Percentiles rank a stretch among this genome's conserved stretches.
Conservation (phyloP, 2,113 vertebrate genomes). For the Acanthisitta chloris region DNA sequence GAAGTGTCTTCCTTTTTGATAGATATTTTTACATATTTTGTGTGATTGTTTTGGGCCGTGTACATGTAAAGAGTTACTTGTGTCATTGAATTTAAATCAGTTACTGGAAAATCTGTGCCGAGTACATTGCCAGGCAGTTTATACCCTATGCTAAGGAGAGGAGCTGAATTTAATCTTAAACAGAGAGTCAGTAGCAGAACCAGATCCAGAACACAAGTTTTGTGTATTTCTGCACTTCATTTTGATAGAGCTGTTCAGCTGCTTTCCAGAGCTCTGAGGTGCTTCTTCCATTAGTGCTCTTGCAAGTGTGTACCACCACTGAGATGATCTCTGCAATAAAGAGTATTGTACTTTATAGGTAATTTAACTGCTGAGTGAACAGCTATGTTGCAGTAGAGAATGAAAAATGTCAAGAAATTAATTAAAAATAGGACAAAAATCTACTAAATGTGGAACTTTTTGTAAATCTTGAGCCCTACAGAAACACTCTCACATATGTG, state of each 20-base stretch:
- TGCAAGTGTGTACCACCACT: no score
- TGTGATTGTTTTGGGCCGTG: no score
- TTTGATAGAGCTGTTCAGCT: no score
- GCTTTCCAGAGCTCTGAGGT: no score
- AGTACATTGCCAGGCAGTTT: not conserved
- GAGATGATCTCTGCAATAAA: not conserved
- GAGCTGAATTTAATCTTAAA: not conserved
- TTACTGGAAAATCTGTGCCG: not conserved
- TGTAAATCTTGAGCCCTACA: no score
- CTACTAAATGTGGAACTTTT: not conserved
- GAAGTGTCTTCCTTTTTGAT: no score
- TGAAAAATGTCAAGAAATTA: not conserved
- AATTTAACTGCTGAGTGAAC: not conserved
- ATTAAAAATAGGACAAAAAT: not conserved
- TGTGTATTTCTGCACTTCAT: not conserved
- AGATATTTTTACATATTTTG: no score
- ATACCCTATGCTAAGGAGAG: not conserved
- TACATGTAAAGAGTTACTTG: not conserved
- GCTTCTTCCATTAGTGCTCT: no score
- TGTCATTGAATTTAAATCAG: not conserved
- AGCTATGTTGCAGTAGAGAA: not conserved
- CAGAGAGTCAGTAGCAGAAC: not conserved
- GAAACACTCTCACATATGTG: no score
- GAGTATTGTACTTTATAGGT: not conserved
- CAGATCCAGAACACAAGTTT: not conserved